Conservation (phyloP, 2,888 invertebrate genomes). For the Protophormia terraenovae region DNA sequence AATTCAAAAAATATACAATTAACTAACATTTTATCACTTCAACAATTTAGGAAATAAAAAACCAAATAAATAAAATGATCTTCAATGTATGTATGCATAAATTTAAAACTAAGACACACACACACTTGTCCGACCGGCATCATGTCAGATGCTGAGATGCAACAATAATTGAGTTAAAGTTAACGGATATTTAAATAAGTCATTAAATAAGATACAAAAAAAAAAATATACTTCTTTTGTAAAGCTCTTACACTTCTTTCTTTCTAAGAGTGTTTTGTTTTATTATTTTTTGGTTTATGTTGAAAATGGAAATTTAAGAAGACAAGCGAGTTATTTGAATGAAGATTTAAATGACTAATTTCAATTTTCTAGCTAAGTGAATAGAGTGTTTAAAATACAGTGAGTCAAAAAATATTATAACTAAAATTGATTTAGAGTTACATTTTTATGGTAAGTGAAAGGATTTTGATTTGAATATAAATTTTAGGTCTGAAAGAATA, state of each 20-base stretch:
- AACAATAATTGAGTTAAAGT: slow-evolving; percentile 47
- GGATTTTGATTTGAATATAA: too few relatives aligned
- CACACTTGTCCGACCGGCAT: slow-evolving; percentile 20
- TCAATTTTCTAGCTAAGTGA: slow-evolving; percentile 30
- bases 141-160: not conserved
- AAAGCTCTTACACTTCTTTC: not conserved
- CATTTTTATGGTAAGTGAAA: too few relatives aligned
- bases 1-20: slow-evolving; percentile 45
- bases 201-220: slow-evolving; percentile 27
- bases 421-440: not conserved
- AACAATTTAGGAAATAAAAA: slow-evolving; percentile 18
- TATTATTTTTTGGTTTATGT: not conserved
- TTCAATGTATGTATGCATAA: slow-evolving; percentile 36
- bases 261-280: not conserved
- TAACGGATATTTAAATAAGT: slow-evolving; percentile 55
- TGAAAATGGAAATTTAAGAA: slow-evolving; percentile 25
- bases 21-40: slow-evolving; percentile 54
- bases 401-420: not conserved
- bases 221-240: not conserved
- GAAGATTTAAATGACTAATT: slow-evolving; percentile 35
- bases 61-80: not conserved
- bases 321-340: slow-evolving; percentile 16
- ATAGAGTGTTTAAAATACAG: not conserved
- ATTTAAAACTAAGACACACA: not conserved
- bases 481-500: too few relatives aligned